Evolutionary conservation across 2,797 vertebrate species (phyloP).

Genomic region (Aulostomus chinensis): DNA sequence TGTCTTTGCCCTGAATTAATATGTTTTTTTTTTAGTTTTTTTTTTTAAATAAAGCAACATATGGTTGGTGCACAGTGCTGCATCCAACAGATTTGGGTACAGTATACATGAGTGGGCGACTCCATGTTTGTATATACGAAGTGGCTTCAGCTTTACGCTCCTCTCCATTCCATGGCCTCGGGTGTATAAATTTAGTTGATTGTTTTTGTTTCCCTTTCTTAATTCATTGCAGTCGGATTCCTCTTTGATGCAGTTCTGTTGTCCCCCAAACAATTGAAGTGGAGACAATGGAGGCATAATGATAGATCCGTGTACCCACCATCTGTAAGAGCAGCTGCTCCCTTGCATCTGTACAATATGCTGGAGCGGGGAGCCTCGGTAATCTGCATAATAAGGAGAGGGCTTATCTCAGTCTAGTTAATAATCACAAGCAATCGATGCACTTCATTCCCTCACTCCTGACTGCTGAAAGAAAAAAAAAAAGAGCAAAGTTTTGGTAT

Average conservation of each 20-base stretch:
- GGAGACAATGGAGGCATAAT: conserved; percentile 99
- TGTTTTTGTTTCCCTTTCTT: conserved; percentile 84
- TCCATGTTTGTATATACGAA: conserved; percentile 74
- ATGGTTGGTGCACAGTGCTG: conserved; percentile 83
- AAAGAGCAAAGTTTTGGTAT: conserved; percentile 84
- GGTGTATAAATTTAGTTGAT: conserved; percentile 87
- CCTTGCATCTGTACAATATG: conserved; percentile 99
- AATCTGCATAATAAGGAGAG: conserved; percentile 99
- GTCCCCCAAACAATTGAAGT: conserved; percentile 92
- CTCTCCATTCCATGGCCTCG: conserved; percentile 79
- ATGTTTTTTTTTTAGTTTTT: conserved; percentile 50
- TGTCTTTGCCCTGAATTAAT: conserved; percentile 49
- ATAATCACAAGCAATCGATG: conserved; percentile 98
- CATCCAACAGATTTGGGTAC: conserved; percentile 80
- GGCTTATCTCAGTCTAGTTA: conserved; percentile 99
- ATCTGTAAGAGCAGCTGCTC: conserved; percentile 99
- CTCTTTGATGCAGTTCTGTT: conserved; percentile 87
- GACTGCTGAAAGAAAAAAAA: conserved; percentile 52
- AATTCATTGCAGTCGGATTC: conserved; percentile 92
- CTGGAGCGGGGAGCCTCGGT: conserved; percentile 95
- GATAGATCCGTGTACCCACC: conserved; percentile 99
- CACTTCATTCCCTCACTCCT: conserved; percentile 97
- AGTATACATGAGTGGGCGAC: conserved; percentile 84
- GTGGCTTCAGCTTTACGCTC: conserved; percentile 78
- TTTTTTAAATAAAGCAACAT: conserved; percentile 71